These are phyloP conservation scores for Synergus umbraculus DNA, from an alignment of 2,888 invertebrate species.

Conservation along the genomic window DNA sequence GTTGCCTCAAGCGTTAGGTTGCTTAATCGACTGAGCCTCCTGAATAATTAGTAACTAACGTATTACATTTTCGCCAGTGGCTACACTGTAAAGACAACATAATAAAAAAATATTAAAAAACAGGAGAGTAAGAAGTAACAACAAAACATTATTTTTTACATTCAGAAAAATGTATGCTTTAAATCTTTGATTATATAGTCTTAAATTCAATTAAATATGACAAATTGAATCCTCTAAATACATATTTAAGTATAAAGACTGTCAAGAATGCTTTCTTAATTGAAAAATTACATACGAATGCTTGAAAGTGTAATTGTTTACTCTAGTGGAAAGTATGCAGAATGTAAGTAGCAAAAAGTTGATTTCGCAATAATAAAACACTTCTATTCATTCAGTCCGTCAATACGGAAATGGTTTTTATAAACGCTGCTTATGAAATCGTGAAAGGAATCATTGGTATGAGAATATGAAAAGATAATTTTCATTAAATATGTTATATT, in stretches of 20 bases:
- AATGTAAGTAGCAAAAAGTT: no score
- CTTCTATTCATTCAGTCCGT: background rate
- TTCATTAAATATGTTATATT: background rate
- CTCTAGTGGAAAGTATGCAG: no score
- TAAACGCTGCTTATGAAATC: background rate
- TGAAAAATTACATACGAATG: no score
- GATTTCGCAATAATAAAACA: background rate
- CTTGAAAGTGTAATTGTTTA: no score
- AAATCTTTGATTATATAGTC: no score
- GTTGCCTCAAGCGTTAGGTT: constrained; percentile 24
- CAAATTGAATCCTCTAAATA: no score
- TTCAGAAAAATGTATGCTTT: no score
- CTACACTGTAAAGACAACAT: background rate
- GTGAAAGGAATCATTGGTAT: background rate
- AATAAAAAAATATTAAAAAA: background rate
- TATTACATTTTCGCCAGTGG: constrained; percentile 32
- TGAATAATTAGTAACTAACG: constrained; percentile 22
- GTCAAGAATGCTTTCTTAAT: no score
- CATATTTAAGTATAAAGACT: no score
- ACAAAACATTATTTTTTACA: background rate
- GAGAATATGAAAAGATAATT: background rate
- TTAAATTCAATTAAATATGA: no score
- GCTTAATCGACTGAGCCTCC: constrained; percentile 27
- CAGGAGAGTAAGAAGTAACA: background rate
- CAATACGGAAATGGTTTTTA: background rate